Evolutionary conservation across 2,888 invertebrate species (phyloP).

Genomic region (Caenorhabditis sp.): DNA sequence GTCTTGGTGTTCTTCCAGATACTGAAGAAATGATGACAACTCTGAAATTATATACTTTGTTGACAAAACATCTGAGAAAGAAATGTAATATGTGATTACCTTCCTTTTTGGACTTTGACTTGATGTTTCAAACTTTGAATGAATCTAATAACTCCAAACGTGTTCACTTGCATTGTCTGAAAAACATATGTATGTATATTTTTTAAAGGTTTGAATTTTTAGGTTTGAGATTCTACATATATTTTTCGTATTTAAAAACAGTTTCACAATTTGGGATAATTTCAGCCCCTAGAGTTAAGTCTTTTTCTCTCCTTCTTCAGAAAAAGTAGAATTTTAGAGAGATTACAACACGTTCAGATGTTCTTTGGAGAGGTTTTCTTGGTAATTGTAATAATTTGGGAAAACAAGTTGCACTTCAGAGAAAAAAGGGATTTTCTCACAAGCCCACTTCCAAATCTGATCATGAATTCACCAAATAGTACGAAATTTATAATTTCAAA

Average conservation of each 20-base stretch:
- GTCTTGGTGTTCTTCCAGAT: conserved; percentile 70
- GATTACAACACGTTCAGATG: too few relatives aligned
- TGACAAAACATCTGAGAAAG: not conserved
- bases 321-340: too few relatives aligned
- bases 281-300: too few relatives aligned
- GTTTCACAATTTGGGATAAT: not conserved
- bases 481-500: too few relatives aligned
- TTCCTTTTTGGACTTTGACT: conserved; percentile 52
- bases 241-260: not conserved
- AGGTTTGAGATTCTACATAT: not conserved
- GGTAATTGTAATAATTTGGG: too few relatives aligned
- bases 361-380: too few relatives aligned
- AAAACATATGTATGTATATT: not conserved
- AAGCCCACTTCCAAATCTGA: too few relatives aligned
- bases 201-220: not conserved
- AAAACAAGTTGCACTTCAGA: too few relatives aligned
- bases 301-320: too few relatives aligned
- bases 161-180: conserved; percentile 64
- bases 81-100: conserved; percentile 8
- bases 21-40: conserved; percentile 72
- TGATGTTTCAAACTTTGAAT: conserved; percentile 59
- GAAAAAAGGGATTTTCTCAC: too few relatives aligned
- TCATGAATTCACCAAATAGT: too few relatives aligned
- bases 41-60: conserved; percentile 14
- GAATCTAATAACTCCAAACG: conserved; percentile 70